Evolutionary conservation across 2,888 invertebrate species (phyloP), one percentile per base, ranked within the genome.

Genomic region (Agriotes lineatus): DNA sequence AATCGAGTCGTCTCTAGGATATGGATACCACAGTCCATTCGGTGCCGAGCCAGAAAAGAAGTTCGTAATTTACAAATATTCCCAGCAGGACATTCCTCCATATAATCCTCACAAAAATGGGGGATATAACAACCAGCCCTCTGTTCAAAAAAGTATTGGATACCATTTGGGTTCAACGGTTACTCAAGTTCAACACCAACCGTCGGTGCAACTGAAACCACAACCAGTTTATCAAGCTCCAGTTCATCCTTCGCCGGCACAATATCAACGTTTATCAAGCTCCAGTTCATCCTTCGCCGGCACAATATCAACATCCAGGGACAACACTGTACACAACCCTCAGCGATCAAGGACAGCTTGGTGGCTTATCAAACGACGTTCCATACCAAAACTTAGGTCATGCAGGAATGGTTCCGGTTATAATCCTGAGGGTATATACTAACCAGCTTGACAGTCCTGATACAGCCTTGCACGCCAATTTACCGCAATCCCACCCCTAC

Each of bases 1-100:
- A 0, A 90, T 93, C 10, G 91, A 93, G 72, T 89, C 89, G 0
- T 89, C 90, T 52, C 83, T 93, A 9, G 93, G 93, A 65, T 93
- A 91, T 79, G 91, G 91, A 5, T 89, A 88, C 71, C 85, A 85
- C 74, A 85, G 85, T 1, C 88, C 88, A 73, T 83, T 84, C 72
- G 86, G 86, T 6, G 78, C 54, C 4, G 67, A 79, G 82, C 12
- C 84, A 83, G 67, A 14, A n/a, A 79, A 82, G n/a, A 90, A 88
- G 77, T 90, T 88, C 75, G 87, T 88, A 85, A 86, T 91, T 69
- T 91, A 91, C 77, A 91, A 91, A 2, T 91, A 91, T 79, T 91
- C 91, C 0, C 91, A 91, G 80, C 86, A 89, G 63, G 89, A 91
- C 75, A 89, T 90, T 68, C 87, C 88, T 2, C 73, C 87, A 9